Conservation (phyloP, 2,113 vertebrate genomes). For the Hyperopisus bebe region DNA sequence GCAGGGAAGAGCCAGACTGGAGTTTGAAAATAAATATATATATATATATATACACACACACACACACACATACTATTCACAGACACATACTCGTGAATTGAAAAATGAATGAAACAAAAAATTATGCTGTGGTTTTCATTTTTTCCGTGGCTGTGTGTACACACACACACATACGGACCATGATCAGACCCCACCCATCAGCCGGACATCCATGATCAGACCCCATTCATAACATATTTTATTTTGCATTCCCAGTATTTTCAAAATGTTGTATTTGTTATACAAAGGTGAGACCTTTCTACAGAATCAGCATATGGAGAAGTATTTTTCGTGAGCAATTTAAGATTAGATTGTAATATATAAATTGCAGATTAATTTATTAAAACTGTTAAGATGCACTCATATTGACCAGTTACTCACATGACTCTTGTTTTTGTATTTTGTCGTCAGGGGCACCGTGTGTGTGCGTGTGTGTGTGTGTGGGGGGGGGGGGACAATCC, state of each 20-base stretch:
- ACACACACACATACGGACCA: neutral
- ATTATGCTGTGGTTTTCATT: too few species aligned
- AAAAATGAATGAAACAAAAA: too few species aligned
- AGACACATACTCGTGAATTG: too few species aligned
- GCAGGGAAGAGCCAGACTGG: too few species aligned
- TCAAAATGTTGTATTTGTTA: slow-evolving; percentile 8
- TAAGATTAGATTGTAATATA: slow-evolving; percentile 24
- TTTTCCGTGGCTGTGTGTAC: too few species aligned
- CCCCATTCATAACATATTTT: neutral
- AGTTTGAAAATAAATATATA: too few species aligned
- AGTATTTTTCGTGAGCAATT: slow-evolving; percentile 22
- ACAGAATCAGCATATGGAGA: slow-evolving; percentile 4
- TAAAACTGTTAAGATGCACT: slow-evolving; percentile 6
- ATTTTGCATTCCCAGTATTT: slow-evolving; percentile 1
- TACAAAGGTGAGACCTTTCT: slow-evolving; percentile 16
- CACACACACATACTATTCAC: too few species aligned
- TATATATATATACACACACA: too few species aligned
- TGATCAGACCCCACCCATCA: too few species aligned
- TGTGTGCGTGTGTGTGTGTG: neutral
- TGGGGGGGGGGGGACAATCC: neutral
- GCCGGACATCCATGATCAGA: neutral
- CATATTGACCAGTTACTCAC: neutral
- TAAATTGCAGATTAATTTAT: slow-evolving; percentile 18
- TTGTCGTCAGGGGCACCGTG: neutral
- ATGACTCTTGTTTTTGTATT: neutral